A percentile compares a stretch with the other conserved stretches of the same genome.
Conservation (phyloP, 1,140 invertebrate genomes). For the Leucophenga varia region DNA sequence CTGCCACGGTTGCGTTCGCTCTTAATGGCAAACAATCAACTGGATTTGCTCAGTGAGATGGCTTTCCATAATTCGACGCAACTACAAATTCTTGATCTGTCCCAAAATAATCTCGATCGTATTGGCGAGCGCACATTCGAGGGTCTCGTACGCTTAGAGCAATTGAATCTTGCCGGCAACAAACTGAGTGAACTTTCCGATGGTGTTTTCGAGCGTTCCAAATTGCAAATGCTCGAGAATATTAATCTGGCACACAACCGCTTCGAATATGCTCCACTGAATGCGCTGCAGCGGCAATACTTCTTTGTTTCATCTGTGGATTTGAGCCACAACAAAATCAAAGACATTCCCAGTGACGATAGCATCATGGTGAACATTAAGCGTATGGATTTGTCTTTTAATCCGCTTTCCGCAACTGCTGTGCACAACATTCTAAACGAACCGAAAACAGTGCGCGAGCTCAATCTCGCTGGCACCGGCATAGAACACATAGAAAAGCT, state of each 20-base stretch:
- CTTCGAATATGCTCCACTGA: constrained; percentile 76
- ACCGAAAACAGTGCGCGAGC: constrained; percentile 79
- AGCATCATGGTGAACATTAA: constrained; percentile 86
- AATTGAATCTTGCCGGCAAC: constrained; percentile 76
- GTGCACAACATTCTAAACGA: constrained; percentile 78
- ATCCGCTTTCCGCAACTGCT: constrained; percentile 74
- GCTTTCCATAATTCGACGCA: constrained; percentile 89
- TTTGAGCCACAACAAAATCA: constrained; percentile 75
- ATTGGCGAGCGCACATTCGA: constrained; percentile 80
- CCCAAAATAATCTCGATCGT: constrained; percentile 72
- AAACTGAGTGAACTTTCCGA: constrained; percentile 73
- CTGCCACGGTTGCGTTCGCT: constrained; percentile 70
- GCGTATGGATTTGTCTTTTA: constrained; percentile 80
- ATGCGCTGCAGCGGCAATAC: constrained; percentile 78
- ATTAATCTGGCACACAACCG: constrained; percentile 78
- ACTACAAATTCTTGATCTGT: constrained; percentile 77
- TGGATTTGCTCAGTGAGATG: constrained; percentile 80
- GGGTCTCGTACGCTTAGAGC: constrained; percentile 73
- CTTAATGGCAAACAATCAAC: constrained; percentile 70
- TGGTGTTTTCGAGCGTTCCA: constrained; percentile 77
- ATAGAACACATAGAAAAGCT: constrained; percentile 68
- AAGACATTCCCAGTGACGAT: constrained; percentile 77
- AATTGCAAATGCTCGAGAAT: constrained; percentile 77
- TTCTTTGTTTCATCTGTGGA: constrained; percentile 78
- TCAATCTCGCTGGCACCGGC: constrained; percentile 80